These are phyloP conservation scores for Isoperla grammatica DNA, from an alignment of 2,888 invertebrate genomes.

Conservation along the genomic window DNA sequence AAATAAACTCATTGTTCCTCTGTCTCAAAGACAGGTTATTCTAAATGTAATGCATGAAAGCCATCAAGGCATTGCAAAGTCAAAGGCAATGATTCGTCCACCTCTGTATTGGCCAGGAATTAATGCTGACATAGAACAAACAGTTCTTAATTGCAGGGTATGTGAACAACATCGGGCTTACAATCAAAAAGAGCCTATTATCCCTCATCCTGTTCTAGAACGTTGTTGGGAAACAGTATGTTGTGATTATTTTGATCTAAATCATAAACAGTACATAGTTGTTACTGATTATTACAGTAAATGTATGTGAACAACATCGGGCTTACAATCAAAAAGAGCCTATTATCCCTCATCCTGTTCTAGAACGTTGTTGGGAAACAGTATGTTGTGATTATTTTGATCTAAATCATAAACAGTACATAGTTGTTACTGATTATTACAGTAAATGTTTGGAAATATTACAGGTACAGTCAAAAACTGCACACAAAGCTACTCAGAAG, in stretches of 20 bases:
- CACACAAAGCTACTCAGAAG: background rate
- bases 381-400: background rate
- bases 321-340: slow-evolving; percentile 27
- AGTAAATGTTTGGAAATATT: background rate
- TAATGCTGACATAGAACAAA: slow-evolving; percentile 34
- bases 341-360: slow-evolving; percentile 28
- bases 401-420: slow-evolving; percentile 2
- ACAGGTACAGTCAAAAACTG: background rate
- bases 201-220: no score
- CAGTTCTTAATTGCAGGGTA: slow-evolving; percentile 12
- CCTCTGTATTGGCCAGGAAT: slow-evolving; percentile 1
- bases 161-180: no score
- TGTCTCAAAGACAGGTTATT: background rate
- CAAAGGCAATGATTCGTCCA: background rate
- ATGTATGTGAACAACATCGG: slow-evolving; percentile 10
- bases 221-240: no score
- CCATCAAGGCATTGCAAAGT: slow-evolving; percentile 1
- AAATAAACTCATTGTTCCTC: slow-evolving; percentile 2
- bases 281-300: no score
- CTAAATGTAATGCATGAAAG: slow-evolving; percentile 3
- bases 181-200: no score
- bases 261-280: no score
- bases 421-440: background rate
- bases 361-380: slow-evolving; percentile 3
- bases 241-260: no score